A percentile compares a stretch with the other conserved stretches of the same genome.
Evolutionary conservation across 2,888 invertebrate species (phyloP).

Genomic region (Rhingia rostrata): DNA sequence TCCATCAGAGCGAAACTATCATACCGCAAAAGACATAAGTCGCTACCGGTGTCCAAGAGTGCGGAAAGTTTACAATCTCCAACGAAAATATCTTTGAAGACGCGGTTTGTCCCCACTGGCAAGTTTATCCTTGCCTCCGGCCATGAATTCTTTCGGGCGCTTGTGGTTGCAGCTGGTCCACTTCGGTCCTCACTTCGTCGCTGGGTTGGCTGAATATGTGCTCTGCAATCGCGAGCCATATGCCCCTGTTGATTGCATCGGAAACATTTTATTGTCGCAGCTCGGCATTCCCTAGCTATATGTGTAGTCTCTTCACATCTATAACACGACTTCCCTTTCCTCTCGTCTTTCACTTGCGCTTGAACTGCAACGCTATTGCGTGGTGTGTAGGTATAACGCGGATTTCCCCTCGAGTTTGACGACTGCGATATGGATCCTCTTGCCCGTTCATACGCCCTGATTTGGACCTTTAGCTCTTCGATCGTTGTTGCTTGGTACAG

Average conservation of each 20-base stretch:
- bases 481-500: constrained; percentile 45
- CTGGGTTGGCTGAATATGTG: neutral
- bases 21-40: constrained; percentile 7
- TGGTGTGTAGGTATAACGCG: neutral
- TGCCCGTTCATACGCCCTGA: constrained; percentile 45
- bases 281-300: neutral
- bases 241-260: constrained; percentile 25
- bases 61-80: constrained; percentile 5
- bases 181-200: neutral
- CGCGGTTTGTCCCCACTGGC: constrained; percentile 6
- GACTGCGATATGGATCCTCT: constrained; percentile 16
- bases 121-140: neutral
- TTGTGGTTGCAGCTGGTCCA: constrained; percentile 4
- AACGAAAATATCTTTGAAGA: constrained; percentile 10
- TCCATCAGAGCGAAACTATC: neutral
- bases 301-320: neutral
- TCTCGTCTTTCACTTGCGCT: too few species aligned
- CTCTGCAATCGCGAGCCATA: constrained; percentile 24
- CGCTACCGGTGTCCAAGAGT: constrained; percentile 40
- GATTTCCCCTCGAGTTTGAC: neutral
- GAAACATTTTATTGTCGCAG: neutral
- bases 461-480: constrained; percentile 32
- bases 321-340: too few species aligned
- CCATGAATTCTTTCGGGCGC: neutral
- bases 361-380: neutral